Conservation (phyloP, 2,113 vertebrate genomes). For the Blennius ocellaris region DNA sequence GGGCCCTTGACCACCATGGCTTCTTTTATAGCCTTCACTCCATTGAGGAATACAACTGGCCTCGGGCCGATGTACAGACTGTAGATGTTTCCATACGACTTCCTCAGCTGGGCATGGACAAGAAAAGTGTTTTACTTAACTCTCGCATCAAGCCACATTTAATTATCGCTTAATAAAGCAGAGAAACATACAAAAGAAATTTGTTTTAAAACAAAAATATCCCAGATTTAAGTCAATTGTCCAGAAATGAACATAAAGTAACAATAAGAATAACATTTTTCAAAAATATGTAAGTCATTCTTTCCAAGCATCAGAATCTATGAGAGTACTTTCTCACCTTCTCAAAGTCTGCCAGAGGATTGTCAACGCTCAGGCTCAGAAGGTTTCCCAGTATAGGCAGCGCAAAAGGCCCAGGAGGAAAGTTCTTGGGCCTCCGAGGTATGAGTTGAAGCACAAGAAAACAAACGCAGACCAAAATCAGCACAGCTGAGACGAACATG, state of each 20-base stretch:
- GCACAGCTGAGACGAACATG: conserved; percentile 60
- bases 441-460: conserved; percentile 57
- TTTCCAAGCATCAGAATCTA: too few relatives aligned
- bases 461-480: conserved; percentile 63
- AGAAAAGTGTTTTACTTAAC: background rate
- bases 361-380: conserved; percentile 63
- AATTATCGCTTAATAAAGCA: too few relatives aligned
- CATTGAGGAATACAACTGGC: conserved; percentile 69
- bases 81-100: conserved; percentile 77
- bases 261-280: too few relatives aligned
- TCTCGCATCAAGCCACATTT: too few relatives aligned
- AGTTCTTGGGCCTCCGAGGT: conserved; percentile 76
- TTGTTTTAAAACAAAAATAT: too few relatives aligned
- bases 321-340: conserved; percentile 60
- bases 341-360: conserved; percentile 77
- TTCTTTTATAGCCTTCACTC: conserved; percentile 72
- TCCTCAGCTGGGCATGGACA: conserved; percentile 60
- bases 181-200: too few relatives aligned
- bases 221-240: too few relatives aligned
- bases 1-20: conserved; percentile 67
- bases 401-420: conserved; percentile 77
- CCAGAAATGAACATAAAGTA: too few relatives aligned
- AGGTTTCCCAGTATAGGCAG: conserved; percentile 79
- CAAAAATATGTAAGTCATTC: too few relatives aligned
- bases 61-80: conserved; percentile 73